Conservation (phyloP, 2,113 vertebrate genomes). For the Xenopus tropicalis region DNA sequence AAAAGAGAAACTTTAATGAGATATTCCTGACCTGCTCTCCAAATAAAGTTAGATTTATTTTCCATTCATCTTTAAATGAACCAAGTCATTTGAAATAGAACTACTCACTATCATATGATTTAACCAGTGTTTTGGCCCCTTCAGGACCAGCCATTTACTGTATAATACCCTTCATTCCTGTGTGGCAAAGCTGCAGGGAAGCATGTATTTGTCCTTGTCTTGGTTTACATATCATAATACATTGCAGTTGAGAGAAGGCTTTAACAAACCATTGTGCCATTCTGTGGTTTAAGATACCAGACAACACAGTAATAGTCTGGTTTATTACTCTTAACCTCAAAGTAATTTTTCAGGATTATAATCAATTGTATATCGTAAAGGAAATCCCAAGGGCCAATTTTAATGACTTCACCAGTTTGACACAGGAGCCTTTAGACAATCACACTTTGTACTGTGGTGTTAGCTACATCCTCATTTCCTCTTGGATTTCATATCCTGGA, state of each 20-base stretch:
- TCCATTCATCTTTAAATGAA: no score
- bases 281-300: neutral
- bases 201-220: neutral
- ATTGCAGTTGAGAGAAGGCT: neutral
- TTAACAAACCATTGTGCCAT: neutral
- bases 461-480: conserved; percentile 39
- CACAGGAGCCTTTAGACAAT: conserved; percentile 16
- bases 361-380: conserved; percentile 11
- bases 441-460: conserved; percentile 25
- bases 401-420: conserved; percentile 39
- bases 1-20: no score
- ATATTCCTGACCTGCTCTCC: no score
- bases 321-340: conserved; percentile 3
- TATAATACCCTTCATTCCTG: neutral
- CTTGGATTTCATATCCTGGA: conserved; percentile 10
- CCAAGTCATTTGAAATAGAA: no score
- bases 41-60: no score
- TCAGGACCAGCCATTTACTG: neutral
- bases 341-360: neutral
- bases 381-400: neutral
- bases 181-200: neutral
- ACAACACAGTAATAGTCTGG: neutral
- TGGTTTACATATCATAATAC: neutral
- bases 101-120: no score
- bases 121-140: no score